Conservation (phyloP, 2,888 invertebrate genomes). For the Hyposoter didymator region DNA sequence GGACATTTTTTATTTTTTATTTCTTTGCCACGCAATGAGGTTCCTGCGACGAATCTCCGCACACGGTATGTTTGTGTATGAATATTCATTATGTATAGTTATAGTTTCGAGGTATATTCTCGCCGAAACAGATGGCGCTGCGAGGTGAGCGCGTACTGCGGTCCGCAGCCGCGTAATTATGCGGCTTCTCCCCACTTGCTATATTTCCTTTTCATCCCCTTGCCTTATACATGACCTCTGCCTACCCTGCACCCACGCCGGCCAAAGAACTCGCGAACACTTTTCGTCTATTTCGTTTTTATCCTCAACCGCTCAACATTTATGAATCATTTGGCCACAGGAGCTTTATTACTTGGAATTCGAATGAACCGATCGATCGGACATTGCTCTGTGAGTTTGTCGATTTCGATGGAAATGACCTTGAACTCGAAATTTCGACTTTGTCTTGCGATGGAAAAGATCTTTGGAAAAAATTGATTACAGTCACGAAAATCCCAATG, state of each 20-base stretch:
- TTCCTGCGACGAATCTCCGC: neutral
- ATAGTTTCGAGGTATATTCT: slow-evolving; percentile 69
- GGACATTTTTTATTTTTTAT: neutral
- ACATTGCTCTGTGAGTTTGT: too few species aligned
- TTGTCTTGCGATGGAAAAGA: too few species aligned
- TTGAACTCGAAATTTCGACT: too few species aligned
- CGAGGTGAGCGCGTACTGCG: slow-evolving; percentile 66
- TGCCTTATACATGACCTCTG: slow-evolving; percentile 25
- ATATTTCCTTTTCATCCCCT: slow-evolving; percentile 60
- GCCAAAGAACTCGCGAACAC: slow-evolving; percentile 60
- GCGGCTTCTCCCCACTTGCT: slow-evolving; percentile 72
- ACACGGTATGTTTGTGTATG: neutral
- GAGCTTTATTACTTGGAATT: too few species aligned
- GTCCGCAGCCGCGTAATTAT: slow-evolving; percentile 74
- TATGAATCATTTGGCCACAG: neutral
- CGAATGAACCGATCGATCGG: too few species aligned
- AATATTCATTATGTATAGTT: slow-evolving; percentile 25
- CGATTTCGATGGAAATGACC: too few species aligned
- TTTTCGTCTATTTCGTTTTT: slow-evolving; percentile 32
- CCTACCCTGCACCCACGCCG: slow-evolving; percentile 49
- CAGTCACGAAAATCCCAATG: too few species aligned
- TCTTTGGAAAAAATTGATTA: too few species aligned
- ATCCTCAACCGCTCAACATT: neutral
- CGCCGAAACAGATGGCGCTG: slow-evolving; percentile 72
- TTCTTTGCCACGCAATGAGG: neutral